Evolutionary conservation across 2,113 vertebrate species (phyloP).

Genomic region (Anthoscopus minutus): DNA sequence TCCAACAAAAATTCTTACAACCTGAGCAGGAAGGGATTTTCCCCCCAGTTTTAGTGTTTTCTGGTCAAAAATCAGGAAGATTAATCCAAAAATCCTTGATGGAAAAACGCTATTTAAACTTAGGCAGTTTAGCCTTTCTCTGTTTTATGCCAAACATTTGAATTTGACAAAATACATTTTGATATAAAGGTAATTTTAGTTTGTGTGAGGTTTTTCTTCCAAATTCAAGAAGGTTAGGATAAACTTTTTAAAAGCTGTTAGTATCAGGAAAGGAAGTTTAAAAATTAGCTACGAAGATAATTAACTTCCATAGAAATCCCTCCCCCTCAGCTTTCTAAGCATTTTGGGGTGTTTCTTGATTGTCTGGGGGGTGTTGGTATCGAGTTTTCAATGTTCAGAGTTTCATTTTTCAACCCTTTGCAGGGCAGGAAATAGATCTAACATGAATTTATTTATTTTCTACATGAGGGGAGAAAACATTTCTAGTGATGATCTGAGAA

Average conservation of each 20-base stretch:
- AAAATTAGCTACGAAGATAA: neutral
- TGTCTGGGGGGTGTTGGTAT: rapidly evolving
- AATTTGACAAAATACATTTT: neutral
- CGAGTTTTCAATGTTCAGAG: neutral
- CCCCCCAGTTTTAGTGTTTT: neutral
- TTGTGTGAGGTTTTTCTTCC: neutral
- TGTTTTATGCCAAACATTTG: neutral
- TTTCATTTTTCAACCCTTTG: neutral
- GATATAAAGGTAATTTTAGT: neutral
- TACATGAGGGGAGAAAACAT: neutral
- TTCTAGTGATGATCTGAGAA: neutral
- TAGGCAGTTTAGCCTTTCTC: neutral
- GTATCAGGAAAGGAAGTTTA: neutral
- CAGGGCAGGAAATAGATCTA: neutral
- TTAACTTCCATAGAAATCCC: neutral
- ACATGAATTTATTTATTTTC: neutral
- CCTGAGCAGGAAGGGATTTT: neutral
- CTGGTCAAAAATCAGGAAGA: neutral
- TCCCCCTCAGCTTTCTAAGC: neutral
- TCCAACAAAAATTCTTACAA: neutral
- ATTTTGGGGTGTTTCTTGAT: neutral
- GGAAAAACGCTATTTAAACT: neutral
- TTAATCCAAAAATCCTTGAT: neutral
- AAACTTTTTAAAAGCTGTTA: neutral
- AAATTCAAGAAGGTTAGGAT: neutral